Percentiles rank a stretch among this genome's conserved stretches.
These are phyloP conservation scores for Felis catus DNA, from an alignment of 2,113 vertebrate genomes.

Conservation along the genomic window F.catus_Fca126_mat1.0 CM031419.1:126491501-126492000, in stretches of 20 bases:
- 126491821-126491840: background rate
- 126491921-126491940: background rate
- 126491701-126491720: background rate
- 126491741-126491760: background rate
- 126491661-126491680: background rate
- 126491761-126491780: background rate
- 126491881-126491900: background rate
- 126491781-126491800: background rate
- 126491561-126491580: background rate
- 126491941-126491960: background rate
- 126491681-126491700: background rate
- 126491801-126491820: background rate
- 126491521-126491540: background rate
- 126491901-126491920: background rate
- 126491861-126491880: background rate
- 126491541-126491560: background rate
- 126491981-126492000: background rate
- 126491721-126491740: background rate
- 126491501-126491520: background rate
- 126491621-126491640: background rate
- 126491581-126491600: conserved; percentile 22
- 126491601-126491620: background rate
- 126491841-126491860: background rate
- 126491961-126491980: background rate
- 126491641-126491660: background rate